Base-by-base conservation (phyloP, 2,797 vertebrate species). In the Pampus argenteus region DNA sequence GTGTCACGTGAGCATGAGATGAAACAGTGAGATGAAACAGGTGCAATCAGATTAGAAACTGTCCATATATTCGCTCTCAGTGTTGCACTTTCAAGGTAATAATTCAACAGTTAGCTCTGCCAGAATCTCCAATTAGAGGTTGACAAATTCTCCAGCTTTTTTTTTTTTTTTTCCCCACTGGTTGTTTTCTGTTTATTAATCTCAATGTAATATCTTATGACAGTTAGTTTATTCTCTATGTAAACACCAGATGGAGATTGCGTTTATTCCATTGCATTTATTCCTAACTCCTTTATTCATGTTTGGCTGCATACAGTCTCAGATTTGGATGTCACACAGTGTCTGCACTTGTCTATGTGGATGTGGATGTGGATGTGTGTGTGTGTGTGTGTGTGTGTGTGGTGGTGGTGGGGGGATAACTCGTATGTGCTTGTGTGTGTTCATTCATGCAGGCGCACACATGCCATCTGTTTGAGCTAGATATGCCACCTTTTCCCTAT, bases 381-480 rank as follows among this genome's bases (percentile, higher is more conserved):
- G 74, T 55, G 54, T 70, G 77, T 71, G 50, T 61, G 51, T 23
- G 55, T 20, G 36, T 47, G 48, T 29, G 57, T 56, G 49, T 34
- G 47, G 45, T 9, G 23, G 13, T 2, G 49, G 26, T 10, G 20
- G 59, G 4, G 15, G 4, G 28, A 11, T 23, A 45, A 60, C 14
- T 60, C 71, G 52, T 50, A 15, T 60, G 58, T 61, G 54, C 4
- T 57, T 73, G 78, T 66, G 71, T 73, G 75, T 79, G 73, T 71
- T 82, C 78, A 88, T 86, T 83, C 86, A 86, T 90, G 86, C 85
- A 58, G 68, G 64, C 50, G 7, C 61, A 76, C 82, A 76, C 71
- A 82, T 67, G 73, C 88, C 90, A 90, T 93, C 89, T 93, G 91
- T 89, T 90, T 83, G 71, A 85, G 60, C 58, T 42, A 90, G 91